phyloP scores from a whole-genome alignment of 2,797 vertebrate species.

The Syngnathus rostellatus region DNA sequence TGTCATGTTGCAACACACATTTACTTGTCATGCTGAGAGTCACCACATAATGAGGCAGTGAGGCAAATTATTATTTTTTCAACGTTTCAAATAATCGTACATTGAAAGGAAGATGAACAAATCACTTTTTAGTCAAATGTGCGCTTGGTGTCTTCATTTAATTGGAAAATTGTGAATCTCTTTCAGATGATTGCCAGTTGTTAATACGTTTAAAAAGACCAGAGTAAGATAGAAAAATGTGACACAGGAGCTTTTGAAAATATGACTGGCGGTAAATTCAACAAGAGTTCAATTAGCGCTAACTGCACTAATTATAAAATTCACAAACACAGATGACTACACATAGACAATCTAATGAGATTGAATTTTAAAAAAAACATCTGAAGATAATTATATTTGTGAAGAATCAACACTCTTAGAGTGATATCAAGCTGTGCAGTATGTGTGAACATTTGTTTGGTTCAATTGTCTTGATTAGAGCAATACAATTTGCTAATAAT shows the following conservation, averaged over 20 bases:
- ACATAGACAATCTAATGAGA: neutral
- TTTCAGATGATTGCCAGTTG: neutral
- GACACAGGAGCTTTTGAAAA: neutral
- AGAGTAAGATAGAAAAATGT: neutral
- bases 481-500: too few species aligned
- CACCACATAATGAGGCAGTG: constrained; percentile 68
- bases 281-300: neutral
- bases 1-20: constrained; percentile 53
- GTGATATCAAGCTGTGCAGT: too few species aligned
- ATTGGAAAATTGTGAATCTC: neutral
- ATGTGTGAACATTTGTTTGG: too few species aligned
- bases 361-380: neutral
- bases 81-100: constrained; percentile 38
- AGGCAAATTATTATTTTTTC: constrained; percentile 62
- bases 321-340: neutral
- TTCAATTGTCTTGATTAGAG: too few species aligned
- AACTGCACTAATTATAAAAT: neutral
- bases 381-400: neutral
- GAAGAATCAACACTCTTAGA: neutral
- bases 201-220: neutral
- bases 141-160: neutral
- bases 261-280: neutral
- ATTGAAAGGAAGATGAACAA: constrained; percentile 29
- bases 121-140: constrained; percentile 5
- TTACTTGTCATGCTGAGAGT: constrained; percentile 51